phyloP scores from a whole-genome alignment of 2,888 invertebrate species.

The Melanostoma scalare region DNA sequence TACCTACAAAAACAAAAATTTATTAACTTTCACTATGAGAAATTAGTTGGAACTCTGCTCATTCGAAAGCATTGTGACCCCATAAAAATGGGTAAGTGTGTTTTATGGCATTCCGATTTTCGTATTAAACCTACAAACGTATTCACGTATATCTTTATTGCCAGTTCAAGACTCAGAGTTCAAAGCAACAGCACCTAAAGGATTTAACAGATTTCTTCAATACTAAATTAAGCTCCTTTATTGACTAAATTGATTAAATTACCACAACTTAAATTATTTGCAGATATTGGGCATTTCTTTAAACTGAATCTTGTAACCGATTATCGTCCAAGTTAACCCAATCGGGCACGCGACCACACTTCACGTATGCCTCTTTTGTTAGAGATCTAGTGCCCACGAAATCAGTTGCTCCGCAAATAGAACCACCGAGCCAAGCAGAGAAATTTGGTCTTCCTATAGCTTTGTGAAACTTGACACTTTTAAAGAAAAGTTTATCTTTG shows the following conservation, averaged over 20 bases:
- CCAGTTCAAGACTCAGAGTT: too few relatives aligned
- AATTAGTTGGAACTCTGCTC: too few relatives aligned
- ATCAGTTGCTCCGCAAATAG: constrained; percentile 90
- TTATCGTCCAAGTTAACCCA: constrained; percentile 85
- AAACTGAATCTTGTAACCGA: constrained; percentile 74
- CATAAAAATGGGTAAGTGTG: too few relatives aligned
- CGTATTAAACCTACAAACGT: too few relatives aligned
- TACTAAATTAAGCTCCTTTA: background rate
- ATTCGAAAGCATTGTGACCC: too few relatives aligned
- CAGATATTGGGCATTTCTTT: background rate
- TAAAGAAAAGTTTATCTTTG: constrained; percentile 85
- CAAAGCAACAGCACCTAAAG: too few relatives aligned
- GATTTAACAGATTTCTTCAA: too few relatives aligned
- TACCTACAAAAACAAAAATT: too few relatives aligned
- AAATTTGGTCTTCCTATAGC: constrained; percentile 92
- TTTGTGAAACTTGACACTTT: constrained; percentile 90
- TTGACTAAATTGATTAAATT: constrained; percentile 14
- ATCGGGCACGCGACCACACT: constrained; percentile 88
- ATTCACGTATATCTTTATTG: too few relatives aligned
- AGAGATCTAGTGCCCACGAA: constrained; percentile 87
- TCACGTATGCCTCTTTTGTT: constrained; percentile 89
- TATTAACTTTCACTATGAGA: too few relatives aligned
- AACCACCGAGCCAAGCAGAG: constrained; percentile 93
- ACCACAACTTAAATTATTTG: background rate
- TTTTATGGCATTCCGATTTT: too few relatives aligned